A percentile compares a stretch with the other conserved stretches of the same genome.
Conservation (phyloP, 2,797 vertebrate genomes). For the Lagocephalus sceleratus region DNA sequence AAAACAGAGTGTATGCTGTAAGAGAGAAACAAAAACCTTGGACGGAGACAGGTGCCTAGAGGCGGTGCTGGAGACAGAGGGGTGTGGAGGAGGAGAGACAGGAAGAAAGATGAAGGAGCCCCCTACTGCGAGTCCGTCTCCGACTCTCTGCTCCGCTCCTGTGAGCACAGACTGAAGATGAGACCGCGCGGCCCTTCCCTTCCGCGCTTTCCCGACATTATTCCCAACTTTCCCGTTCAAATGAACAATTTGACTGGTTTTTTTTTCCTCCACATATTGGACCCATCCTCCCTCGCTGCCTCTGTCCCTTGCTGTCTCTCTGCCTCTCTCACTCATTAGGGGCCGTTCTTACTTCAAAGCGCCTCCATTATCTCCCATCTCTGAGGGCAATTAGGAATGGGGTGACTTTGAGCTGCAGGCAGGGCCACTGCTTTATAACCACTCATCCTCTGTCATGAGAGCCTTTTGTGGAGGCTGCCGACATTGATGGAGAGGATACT, state of each 20-base stretch:
- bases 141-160: constrained; percentile 71
- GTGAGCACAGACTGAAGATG: constrained; percentile 65
- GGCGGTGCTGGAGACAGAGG: constrained; percentile 53
- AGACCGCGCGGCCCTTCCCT: constrained; percentile 1
- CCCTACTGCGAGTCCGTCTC: constrained; percentile 78
- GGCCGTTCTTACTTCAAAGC: constrained; percentile 90
- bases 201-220: constrained; percentile 5
- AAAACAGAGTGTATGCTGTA: constrained; percentile 30
- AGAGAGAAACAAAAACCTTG: constrained; percentile 27
- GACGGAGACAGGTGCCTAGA: constrained; percentile 61
- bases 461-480: constrained; percentile 78
- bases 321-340: constrained; percentile 79
- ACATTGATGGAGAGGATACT: constrained; percentile 88
- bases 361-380: constrained; percentile 87
- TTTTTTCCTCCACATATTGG: constrained; percentile 15
- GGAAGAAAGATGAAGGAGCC: constrained; percentile 79
- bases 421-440: constrained; percentile 82
- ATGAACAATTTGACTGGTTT: constrained; percentile 71
- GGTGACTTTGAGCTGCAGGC: constrained; percentile 86
- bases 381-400: constrained; percentile 92
- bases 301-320: constrained; percentile 22
- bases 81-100: constrained; percentile 53
- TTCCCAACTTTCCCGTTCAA: constrained; percentile 29
- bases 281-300: background rate
- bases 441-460: constrained; percentile 84